Evolutionary conservation across 2,888 invertebrate species (phyloP).

Genomic region (Amitus sp.): DNA sequence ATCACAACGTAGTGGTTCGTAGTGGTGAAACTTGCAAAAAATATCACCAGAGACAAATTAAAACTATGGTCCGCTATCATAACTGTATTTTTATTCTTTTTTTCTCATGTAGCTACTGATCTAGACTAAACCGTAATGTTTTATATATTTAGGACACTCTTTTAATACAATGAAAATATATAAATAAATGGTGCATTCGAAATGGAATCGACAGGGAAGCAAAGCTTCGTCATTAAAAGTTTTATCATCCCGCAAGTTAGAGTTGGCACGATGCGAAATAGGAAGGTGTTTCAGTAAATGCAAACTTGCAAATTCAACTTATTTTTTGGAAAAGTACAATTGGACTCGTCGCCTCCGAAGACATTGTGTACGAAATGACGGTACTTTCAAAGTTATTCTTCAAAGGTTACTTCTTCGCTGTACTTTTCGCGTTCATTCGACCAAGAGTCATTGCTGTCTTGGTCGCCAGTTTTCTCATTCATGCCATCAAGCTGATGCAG

Average conservation of each 20-base stretch:
- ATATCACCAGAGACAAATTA: no score
- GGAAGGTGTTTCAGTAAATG: background rate
- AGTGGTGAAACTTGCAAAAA: no score
- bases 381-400: slow-evolving; percentile 8
- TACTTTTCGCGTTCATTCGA: slow-evolving; percentile 55
- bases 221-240: background rate
- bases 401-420: slow-evolving; percentile 42
- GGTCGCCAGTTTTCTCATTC: slow-evolving; percentile 34
- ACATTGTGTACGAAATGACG: background rate
- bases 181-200: no score
- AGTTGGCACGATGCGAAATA: background rate
- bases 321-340: background rate
- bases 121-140: no score
- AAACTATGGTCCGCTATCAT: no score
- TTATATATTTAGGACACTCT: no score
- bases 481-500: slow-evolving; percentile 20
- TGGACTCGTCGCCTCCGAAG: background rate
- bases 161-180: no score
- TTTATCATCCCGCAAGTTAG: no score
- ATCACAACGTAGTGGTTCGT: no score
- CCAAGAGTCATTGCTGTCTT: slow-evolving; percentile 42
- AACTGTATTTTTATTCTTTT: no score
- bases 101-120: no score
- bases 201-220: no score
- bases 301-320: background rate